Evolutionary conservation across 2,888 invertebrate genomes (phyloP), one percentile per base, ranked within the genome.

Genomic region (Drosophila mercatorum): DNA sequence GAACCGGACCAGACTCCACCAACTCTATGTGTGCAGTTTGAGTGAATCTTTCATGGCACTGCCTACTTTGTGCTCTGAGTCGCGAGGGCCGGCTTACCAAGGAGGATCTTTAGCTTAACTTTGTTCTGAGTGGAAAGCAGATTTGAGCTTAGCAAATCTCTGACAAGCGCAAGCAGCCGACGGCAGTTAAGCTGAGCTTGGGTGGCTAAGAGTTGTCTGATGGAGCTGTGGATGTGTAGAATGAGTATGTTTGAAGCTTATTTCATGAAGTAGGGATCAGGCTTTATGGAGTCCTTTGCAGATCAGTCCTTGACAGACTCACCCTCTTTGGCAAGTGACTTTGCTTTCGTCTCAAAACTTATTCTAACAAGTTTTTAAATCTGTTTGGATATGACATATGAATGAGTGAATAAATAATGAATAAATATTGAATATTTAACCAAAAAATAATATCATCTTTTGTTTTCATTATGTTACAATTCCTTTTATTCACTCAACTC

Each of bases 21-120:
- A 70, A 57, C 59, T 64, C 59, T 64, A 57, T 78, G 56, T 62
- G 28, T 52, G 46, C 67, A 49, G 51, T 75, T 75, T 74, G 87
- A 85, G 83, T 90, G 89, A 63, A 83, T 83, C 86, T 90, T 58
- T 68, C 69, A 58, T 75, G 90, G 87, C 65, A 70, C 90, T 81
- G 90, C 86, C 86, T 75, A 86, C 90, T 88, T 89, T 83, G 69
- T 63, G 55, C 70, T 41, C 49, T 38, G 41, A 53, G 22, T 68
- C 51, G 46, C 8, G 12, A 8, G 26, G 28, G 12, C 72, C 44
- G 67, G 63, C 59, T 72, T 71, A 17, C 28, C 52, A 17, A 17
- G 62, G 64, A 55, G 53, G 53, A 68, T 71, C 51, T 47, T n/a
- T n/a, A 53, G 12, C 38, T 1, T 2, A 26, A n/a, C n/a, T 5